Evolutionary conservation across 1,140 invertebrate species (phyloP).

Genomic region (Philaenus spumarius): DNA sequence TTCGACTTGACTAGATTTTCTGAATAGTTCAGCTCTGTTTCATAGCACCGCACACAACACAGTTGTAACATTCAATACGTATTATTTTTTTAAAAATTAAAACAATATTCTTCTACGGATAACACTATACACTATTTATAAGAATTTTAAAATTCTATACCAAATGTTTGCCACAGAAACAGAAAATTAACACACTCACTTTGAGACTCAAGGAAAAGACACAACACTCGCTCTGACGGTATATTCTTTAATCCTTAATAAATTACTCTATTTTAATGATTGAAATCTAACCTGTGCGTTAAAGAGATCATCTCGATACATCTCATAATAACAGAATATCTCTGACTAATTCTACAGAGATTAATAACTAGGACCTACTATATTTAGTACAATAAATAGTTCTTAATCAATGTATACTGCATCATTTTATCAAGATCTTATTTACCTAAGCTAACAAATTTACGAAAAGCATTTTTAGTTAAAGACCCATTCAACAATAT

Average conservation of each 20-base stretch:
- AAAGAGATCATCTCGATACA: constrained; percentile 5
- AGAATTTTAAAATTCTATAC: constrained; percentile 5
- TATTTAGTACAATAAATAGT: neutral
- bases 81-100: neutral
- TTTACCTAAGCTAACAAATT: constrained; percentile 9
- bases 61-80: neutral
- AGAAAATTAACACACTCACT: too few relatives aligned
- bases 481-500: constrained; percentile 10
- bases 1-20: too few relatives aligned
- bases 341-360: neutral
- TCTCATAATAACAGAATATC: neutral
- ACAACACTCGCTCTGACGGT: constrained; percentile 5
- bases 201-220: neutral
- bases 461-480: constrained; percentile 10
- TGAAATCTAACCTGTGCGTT: constrained; percentile 14
- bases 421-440: neutral
- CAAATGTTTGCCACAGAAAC: too few relatives aligned
- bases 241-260: neutral
- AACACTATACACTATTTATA: constrained; percentile 18
- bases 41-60: constrained; percentile 13
- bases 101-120: constrained; percentile 1
- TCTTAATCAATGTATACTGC: too few relatives aligned
- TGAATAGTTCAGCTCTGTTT: too few relatives aligned
- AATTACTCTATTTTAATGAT: constrained; percentile 7
- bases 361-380: constrained; percentile 10